Evolutionary conservation across 2,113 vertebrate genomes (phyloP).

Genomic region (Plotosus lineatus): DNA sequence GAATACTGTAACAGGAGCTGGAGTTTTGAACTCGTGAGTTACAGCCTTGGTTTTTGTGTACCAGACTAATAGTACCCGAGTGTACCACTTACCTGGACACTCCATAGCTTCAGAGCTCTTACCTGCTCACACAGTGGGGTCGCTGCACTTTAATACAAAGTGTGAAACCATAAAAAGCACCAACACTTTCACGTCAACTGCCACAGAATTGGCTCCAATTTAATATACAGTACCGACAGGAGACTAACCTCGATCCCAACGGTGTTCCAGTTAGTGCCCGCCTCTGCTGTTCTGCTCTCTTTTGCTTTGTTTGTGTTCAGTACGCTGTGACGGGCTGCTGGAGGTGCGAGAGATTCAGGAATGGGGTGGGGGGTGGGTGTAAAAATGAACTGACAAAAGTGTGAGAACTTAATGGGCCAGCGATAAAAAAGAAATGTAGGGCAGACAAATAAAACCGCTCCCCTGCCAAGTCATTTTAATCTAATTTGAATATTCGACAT

Average conservation of each 20-base stretch:
- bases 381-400: conserved; percentile 50
- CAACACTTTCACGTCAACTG: background rate
- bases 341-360: background rate
- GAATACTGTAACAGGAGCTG: background rate
- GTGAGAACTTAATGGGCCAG: conserved; percentile 47
- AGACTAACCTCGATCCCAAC: conserved; percentile 24
- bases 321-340: conserved; percentile 32
- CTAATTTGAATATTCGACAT: conserved; percentile 47
- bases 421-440: conserved; percentile 49
- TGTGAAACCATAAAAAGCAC: conserved; percentile 32
- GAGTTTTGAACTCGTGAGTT: background rate
- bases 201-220: background rate
- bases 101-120: conserved; percentile 29
- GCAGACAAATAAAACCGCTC: conserved; percentile 39
- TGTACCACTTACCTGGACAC: conserved; percentile 42
- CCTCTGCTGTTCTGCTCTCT: background rate
- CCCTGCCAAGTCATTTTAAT: conserved; percentile 47
- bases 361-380: background rate
- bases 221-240: background rate
- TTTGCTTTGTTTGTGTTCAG: conserved; percentile 38
- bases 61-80: conserved; percentile 23
- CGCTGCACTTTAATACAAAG: conserved; percentile 24
- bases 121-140: conserved; percentile 36
- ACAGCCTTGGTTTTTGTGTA: background rate
- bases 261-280: conserved; percentile 20